Evolutionary conservation across 1,140 invertebrate species (phyloP).

Genomic region (Drosophila paulistorum): DNA sequence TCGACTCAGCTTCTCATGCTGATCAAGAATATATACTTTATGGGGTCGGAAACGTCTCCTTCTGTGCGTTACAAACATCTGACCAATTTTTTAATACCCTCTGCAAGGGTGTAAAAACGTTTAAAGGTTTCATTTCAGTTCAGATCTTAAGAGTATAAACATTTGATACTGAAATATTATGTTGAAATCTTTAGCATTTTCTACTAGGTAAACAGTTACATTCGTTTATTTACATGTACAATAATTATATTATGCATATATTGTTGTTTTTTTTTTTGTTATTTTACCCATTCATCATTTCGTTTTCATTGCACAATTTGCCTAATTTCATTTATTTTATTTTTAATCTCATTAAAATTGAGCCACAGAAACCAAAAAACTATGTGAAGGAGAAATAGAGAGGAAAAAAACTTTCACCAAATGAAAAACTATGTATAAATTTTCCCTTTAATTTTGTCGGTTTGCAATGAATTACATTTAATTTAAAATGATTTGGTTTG

Average conservation of each 20-base stretch:
- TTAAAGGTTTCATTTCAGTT: no score
- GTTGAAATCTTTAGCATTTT: no score
- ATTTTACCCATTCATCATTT: slow-evolving; percentile 36
- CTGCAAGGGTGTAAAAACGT: no score
- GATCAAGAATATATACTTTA: no score
- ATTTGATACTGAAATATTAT: no score
- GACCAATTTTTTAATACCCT: no score
- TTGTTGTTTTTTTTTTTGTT: background rate
- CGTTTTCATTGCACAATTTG: slow-evolving; percentile 52
- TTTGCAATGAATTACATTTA: slow-evolving; percentile 61
- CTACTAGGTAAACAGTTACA: no score
- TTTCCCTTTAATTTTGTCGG: slow-evolving; percentile 52
- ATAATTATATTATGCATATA: background rate
- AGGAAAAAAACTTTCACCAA: slow-evolving; percentile 45
- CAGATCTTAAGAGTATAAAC: no score
- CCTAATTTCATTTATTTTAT: slow-evolving; percentile 48
- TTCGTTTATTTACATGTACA: no score
- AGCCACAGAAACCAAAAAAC: slow-evolving; percentile 17
- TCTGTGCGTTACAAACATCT: no score
- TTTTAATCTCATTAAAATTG: slow-evolving; percentile 54
- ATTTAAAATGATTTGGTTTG: slow-evolving; percentile 45
- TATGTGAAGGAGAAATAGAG: background rate
- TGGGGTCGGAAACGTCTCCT: no score
- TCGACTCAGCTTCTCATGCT: no score
- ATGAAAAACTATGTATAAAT: slow-evolving; percentile 47